Evolutionary conservation across 2,888 invertebrate genomes (phyloP).

Genomic region (Tetragonisca angustula): DNA sequence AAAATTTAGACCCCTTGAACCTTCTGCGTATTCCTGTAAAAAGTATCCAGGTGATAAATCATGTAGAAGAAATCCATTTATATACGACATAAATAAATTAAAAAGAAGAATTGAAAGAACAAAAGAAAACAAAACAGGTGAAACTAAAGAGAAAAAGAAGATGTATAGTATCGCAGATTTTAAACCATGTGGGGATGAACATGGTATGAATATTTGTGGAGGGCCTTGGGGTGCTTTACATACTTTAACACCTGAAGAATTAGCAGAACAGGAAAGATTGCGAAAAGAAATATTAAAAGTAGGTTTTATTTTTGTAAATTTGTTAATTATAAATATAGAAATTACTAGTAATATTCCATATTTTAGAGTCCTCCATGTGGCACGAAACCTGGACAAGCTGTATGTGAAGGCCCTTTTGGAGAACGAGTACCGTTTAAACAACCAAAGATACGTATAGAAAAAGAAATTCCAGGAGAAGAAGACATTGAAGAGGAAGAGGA

Average conservation of each 20-base stretch:
- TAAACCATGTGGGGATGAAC: constrained; percentile 72
- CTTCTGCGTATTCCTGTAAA: constrained; percentile 70
- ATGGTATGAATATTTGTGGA: constrained; percentile 71
- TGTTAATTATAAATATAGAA: not conserved
- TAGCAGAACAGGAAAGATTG: constrained; percentile 65
- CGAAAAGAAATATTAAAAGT: constrained; percentile 58
- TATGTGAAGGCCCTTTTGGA: constrained; percentile 71
- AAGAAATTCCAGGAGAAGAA: constrained; percentile 58
- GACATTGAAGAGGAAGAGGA: constrained; percentile 54
- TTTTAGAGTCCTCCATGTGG: constrained; percentile 73
- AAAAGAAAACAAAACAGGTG: constrained; percentile 14
- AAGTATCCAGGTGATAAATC: constrained; percentile 67
- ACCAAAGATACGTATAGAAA: constrained; percentile 6
- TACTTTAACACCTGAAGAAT: constrained; percentile 66
- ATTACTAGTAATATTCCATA: not conserved
- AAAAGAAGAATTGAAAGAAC: constrained; percentile 37
- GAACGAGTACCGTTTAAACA: constrained; percentile 48
- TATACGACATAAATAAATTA: constrained; percentile 49
- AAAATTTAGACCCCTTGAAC: constrained; percentile 70
- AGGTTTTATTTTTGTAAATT: not conserved
- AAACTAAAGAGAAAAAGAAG: constrained; percentile 45
- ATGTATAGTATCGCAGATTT: constrained; percentile 73
- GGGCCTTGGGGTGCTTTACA: constrained; percentile 72
- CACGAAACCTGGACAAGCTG: constrained; percentile 68
- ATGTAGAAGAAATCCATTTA: constrained; percentile 71